Base-by-base conservation (phyloP, 2,113 vertebrate genomes). In the Bos taurus region DNA sequence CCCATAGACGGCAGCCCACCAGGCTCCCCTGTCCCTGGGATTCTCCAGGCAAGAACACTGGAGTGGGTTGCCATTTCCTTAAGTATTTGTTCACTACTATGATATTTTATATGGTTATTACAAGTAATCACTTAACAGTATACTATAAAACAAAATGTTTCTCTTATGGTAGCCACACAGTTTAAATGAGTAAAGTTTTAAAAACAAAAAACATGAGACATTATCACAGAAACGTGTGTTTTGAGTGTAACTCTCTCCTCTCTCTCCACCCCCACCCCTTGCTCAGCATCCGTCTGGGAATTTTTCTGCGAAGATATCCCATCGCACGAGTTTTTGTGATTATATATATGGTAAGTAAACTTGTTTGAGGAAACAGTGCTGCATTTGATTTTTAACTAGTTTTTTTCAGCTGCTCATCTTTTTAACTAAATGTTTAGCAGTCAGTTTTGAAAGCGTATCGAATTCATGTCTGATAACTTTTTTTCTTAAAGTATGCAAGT, bases 271-370 rank as follows among this genome's bases (percentile, higher is more conserved):
- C 91, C 16, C 11, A 1, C 25, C 14, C 0, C 64, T 57, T 94
- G 97, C 92, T 46, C 97, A 99, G 99, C 98, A 99, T 99, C 98
- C 99, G 99, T 62, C 98, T 99, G 96, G 99, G 99, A 94, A 99
- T 99, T 98, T 99, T 99, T 97, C 98, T 99, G 64, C 99, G 99
- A 96, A 99, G 99, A 33, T 99, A 99, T 94, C 99, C 99, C 15
- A 99, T 99, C 84, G 99, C 99, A 87, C 99, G 99, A 97, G 98
- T 99, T 13, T 99, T 99, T 96, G 99, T 99, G 40, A 99, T 99
- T 56, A 98, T 99, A 86, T 99, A 99, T 98, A 99, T 99, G 99
- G 99, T 99, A 97, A 99, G 99, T 99, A 95, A 90, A 21, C 23
- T 48, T 95, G 33, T 28, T 48, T 93, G 26, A 91, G 60, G 30